A percentile compares a stretch with the other conserved stretches of the same genome.
Evolutionary conservation across 2,888 invertebrate species (phyloP).

Genomic region (Beris chalybata): DNA sequence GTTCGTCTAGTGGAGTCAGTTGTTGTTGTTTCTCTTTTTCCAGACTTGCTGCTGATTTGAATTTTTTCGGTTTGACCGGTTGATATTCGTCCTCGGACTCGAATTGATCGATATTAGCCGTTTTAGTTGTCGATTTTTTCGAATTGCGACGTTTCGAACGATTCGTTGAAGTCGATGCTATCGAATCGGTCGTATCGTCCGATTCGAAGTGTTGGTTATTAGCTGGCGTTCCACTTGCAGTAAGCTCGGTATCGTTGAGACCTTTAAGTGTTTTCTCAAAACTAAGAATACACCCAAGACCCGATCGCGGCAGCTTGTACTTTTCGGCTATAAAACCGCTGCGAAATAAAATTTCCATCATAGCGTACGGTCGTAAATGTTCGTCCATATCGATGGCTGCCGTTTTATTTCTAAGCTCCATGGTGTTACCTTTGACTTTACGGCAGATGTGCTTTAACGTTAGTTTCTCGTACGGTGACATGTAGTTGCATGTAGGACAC

Average conservation of each 20-base stretch:
- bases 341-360: conserved; percentile 47
- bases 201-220: not conserved
- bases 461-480: conserved; percentile 49
- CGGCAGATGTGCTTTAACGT: conserved; percentile 54
- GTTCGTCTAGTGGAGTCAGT: not conserved
- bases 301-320: conserved; percentile 44
- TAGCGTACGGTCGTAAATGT: conserved; percentile 20
- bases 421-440: conserved; percentile 42
- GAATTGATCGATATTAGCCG: conserved; percentile 28
- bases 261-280: conserved; percentile 43
- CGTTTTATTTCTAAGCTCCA: conserved; percentile 41
- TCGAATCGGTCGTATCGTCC: not conserved
- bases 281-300: conserved; percentile 45
- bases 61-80: conserved; percentile 16
- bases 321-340: conserved; percentile 49
- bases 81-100: conserved; percentile 32
- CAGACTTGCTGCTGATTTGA: conserved; percentile 2
- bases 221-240: conserved; percentile 8
- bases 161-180: not conserved
- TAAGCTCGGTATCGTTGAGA: not conserved
- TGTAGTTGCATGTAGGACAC: conserved; percentile 56
- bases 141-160: not conserved
- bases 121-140: conserved; percentile 6
- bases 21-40: conserved; percentile 3
- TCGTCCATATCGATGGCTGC: conserved; percentile 41